Conservation (phyloP, 2,888 invertebrate species). For the Thymelicus lineola region DNA sequence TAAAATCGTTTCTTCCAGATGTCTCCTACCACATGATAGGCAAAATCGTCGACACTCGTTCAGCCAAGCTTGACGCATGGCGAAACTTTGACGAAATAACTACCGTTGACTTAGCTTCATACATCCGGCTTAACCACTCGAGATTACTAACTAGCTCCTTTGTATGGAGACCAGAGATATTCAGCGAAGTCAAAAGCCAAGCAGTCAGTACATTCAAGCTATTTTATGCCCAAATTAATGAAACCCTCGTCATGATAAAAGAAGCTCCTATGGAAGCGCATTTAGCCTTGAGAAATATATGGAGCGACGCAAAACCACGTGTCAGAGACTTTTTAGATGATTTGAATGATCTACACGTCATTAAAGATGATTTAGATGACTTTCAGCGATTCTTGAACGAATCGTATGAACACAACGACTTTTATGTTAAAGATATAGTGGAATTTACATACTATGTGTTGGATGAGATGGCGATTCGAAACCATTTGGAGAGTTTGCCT, state of each 20-base stretch:
- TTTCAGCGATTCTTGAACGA: conserved; percentile 89
- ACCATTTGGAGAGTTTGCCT: conserved; percentile 91
- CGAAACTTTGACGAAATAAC: conserved; percentile 92
- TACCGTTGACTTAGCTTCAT: conserved; percentile 91
- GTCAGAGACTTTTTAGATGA: conserved; percentile 90
- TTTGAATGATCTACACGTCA: conserved; percentile 88
- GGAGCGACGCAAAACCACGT: conserved; percentile 90
- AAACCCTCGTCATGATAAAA: conserved; percentile 73
- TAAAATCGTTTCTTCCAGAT: conserved; percentile 57
- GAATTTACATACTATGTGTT: conserved; percentile 88
- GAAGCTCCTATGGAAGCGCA: conserved; percentile 88
- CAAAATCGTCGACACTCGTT: conserved; percentile 90
- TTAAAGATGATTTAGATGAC: conserved; percentile 90
- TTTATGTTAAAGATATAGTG: conserved; percentile 92
- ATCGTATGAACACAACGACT: conserved; percentile 92
- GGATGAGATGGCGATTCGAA: conserved; percentile 91
- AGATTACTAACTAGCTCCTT: conserved; percentile 91
- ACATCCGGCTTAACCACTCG: conserved; percentile 93
- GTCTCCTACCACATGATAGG: conserved; percentile 89
- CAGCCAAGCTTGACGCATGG: conserved; percentile 91
- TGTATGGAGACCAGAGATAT: conserved; percentile 92
- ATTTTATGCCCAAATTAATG: conserved; percentile 75
- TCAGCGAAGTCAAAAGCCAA: conserved; percentile 72
- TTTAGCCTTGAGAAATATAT: conserved; percentile 88
- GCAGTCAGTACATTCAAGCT: conserved; percentile 64